Evolutionary conservation across 2,113 vertebrate genomes (phyloP).

Genomic region (Psittacus erithacus): DNA sequence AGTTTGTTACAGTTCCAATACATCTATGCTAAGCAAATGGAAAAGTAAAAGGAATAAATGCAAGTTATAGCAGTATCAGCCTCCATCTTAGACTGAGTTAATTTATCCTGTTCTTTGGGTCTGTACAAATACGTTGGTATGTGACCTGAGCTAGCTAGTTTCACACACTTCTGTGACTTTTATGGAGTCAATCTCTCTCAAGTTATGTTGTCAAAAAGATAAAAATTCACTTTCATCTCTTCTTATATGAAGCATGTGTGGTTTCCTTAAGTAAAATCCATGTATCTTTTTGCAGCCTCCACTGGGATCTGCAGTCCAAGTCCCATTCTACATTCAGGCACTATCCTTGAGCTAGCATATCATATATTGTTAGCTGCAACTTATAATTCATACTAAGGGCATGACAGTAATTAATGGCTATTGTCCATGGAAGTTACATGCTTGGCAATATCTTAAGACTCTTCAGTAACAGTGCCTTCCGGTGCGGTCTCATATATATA

Average conservation of each 20-base stretch:
- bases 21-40: neutral
- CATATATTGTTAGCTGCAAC: neutral
- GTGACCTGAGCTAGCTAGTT: neutral
- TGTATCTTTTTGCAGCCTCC: neutral
- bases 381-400: neutral
- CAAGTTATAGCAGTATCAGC: neutral
- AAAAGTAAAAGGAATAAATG: neutral
- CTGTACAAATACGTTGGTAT: neutral
- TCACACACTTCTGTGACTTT: neutral
- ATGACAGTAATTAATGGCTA: neutral
- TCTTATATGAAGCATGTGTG: neutral
- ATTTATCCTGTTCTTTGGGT: neutral
- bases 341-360: neutral
- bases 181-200: neutral
- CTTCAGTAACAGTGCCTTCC: neutral
- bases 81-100: neutral
- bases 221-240: neutral
- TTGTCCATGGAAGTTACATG: neutral
- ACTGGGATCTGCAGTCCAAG: neutral
- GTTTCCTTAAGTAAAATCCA: neutral
- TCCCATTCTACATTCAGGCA: neutral
- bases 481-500: neutral
- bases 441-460: neutral
- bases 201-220: neutral
- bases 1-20: neutral